phyloP scores from a whole-genome alignment of 2,797 vertebrate genomes.

The Neostethus bicornis region DNA sequence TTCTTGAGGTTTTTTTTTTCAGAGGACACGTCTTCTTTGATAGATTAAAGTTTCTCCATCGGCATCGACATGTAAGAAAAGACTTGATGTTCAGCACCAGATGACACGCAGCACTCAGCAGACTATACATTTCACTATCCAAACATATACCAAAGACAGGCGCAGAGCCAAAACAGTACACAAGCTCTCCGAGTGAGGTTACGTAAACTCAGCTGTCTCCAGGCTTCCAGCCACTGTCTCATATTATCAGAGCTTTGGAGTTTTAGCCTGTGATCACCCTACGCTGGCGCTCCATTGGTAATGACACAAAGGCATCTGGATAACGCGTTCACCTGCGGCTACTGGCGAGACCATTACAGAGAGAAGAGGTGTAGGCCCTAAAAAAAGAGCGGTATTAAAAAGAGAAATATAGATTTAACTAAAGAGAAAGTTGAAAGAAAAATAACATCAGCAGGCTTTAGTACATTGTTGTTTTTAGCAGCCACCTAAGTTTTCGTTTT shows the following conservation, averaged over 20 bases:
- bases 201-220: constrained; percentile 27
- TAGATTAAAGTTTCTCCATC: constrained; percentile 3
- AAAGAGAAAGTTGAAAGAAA: background rate
- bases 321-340: constrained; percentile 11
- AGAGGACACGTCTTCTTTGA: no score
- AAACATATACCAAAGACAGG: constrained; percentile 32
- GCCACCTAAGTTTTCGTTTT: no score
- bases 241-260: constrained; percentile 5
- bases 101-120: constrained; percentile 33
- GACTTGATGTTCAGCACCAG: background rate
- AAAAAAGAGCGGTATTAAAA: background rate
- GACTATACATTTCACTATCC: constrained; percentile 48
- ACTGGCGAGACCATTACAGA: constrained; percentile 10
- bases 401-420: background rate
- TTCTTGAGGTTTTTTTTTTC: no score
- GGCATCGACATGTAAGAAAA: background rate
- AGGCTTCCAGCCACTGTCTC: constrained; percentile 7
- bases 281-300: background rate
- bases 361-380: background rate
- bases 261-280: constrained; percentile 29
- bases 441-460: background rate
- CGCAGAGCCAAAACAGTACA: constrained; percentile 18
- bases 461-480: no score
- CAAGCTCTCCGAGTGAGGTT: constrained; percentile 20
- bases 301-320: constrained; percentile 34